Evolutionary conservation across 2,888 invertebrate species (phyloP).

Genomic region (Eurytoma californica): DNA sequence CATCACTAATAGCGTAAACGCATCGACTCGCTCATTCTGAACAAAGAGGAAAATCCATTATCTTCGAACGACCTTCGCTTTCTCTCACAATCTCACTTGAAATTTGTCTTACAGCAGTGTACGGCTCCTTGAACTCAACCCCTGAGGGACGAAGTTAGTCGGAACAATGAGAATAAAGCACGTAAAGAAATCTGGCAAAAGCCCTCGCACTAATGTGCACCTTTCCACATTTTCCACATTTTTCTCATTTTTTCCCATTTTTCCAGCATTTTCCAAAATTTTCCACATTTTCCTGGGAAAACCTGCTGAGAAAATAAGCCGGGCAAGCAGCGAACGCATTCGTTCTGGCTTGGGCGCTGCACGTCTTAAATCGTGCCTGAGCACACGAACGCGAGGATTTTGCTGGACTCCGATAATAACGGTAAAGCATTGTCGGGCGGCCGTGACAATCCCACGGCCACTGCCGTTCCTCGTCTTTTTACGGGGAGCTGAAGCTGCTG

Average conservation of each 20-base stretch:
- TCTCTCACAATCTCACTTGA: too few relatives aligned
- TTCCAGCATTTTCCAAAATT: too few relatives aligned
- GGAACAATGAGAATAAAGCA: too few relatives aligned
- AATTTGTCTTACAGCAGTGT: too few relatives aligned
- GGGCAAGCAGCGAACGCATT: too few relatives aligned
- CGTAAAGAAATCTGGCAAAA: neutral
- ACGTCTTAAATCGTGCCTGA: conserved; percentile 19
- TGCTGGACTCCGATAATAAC: conserved; percentile 63
- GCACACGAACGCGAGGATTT: conserved; percentile 19
- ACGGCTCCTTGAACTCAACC: too few relatives aligned
- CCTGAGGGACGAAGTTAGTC: too few relatives aligned
- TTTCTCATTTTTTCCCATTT: neutral
- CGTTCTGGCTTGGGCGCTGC: conserved; percentile 4
- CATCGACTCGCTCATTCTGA: too few relatives aligned
- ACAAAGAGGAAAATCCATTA: too few relatives aligned
- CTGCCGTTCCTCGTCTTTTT: neutral
- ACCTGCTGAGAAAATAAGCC: neutral
- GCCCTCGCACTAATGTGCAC: too few relatives aligned
- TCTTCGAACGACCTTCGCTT: too few relatives aligned
- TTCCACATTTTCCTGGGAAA: conserved; percentile 7
- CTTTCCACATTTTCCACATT: conserved; percentile 7
- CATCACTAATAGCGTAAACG: too few relatives aligned
- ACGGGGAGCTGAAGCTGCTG: neutral
- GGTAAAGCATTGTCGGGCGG: conserved; percentile 62
- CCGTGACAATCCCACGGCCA: conserved; percentile 64